Conservation (phyloP, 2,888 invertebrate genomes). For the Drosophila subsilvestris region DNA sequence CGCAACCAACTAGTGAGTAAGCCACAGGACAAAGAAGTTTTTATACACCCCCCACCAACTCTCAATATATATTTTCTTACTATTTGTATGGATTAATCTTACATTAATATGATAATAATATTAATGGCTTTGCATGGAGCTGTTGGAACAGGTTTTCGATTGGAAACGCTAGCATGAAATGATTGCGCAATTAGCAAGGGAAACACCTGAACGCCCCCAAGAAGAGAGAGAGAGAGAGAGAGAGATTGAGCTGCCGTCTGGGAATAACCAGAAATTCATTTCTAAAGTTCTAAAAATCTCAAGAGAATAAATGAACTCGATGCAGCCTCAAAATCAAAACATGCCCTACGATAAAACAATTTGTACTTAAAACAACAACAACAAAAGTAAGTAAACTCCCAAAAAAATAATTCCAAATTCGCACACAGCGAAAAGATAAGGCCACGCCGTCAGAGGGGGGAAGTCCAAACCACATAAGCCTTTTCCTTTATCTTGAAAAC, state of each 20-base stretch:
- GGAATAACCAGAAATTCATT: neutral
- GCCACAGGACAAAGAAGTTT: neutral
- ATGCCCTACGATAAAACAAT: neutral
- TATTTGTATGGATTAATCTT: neutral
- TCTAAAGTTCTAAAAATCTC: neutral
- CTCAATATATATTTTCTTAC: neutral
- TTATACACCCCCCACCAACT: neutral
- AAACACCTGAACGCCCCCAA: conserved; percentile 29
- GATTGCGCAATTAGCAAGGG: conserved; percentile 37
- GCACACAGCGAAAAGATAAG: neutral
- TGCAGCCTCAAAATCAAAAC: neutral
- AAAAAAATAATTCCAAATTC: conserved; percentile 10
- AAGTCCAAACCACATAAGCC: conserved; percentile 3
- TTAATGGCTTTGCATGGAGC: neutral
- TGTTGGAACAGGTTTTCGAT: conserved; percentile 54
- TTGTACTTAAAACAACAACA: conserved; percentile 2
- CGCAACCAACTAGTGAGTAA: neutral
- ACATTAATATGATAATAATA: neutral
- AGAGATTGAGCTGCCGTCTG: neutral
- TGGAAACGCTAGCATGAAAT: conserved; percentile 7
- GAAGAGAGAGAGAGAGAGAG: neutral
- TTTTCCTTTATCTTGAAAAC: conserved; percentile 21
- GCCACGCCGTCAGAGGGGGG: neutral
- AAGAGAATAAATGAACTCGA: neutral
- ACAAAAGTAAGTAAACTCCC: neutral